Percentiles rank a stretch among this genome's conserved stretches.
Evolutionary conservation across 1,140 invertebrate genomes (phyloP).

Genomic region (Teleogryllus occipitalis): DNA sequence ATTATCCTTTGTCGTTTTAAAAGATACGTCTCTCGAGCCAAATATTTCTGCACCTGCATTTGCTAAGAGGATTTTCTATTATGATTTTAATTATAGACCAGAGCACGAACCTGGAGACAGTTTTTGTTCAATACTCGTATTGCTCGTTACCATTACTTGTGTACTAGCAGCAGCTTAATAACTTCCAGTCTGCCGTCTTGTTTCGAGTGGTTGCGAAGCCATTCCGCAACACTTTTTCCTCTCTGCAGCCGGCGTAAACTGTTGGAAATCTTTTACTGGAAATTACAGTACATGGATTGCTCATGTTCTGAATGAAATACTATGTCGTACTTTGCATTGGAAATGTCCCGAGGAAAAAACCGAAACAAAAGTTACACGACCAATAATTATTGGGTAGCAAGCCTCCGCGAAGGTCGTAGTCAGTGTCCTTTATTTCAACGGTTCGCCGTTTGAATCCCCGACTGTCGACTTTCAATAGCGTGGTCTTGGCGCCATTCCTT

Average conservation of each 20-base stretch:
- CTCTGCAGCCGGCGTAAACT: neutral
- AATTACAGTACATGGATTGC: neutral
- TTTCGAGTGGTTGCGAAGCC: neutral
- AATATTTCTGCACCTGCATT: too few species aligned
- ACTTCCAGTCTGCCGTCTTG: neutral
- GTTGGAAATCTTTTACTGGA: neutral
- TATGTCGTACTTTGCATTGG: neutral
- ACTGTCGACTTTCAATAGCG: too few species aligned
- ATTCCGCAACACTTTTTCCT: neutral
- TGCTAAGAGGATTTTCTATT: too few species aligned
- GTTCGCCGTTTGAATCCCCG: neutral
- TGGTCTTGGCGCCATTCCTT: too few species aligned
- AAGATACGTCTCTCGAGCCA: too few species aligned
- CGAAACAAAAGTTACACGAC: neutral
- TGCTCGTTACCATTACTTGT: neutral
- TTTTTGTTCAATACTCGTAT: neutral
- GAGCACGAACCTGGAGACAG: neutral
- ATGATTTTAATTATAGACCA: too few species aligned
- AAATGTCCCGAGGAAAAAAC: neutral
- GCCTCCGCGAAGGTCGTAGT: neutral
- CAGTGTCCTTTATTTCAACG: neutral
- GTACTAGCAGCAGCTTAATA: neutral
- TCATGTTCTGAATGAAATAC: neutral
- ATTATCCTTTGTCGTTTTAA: too few species aligned
- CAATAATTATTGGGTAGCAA: neutral